These are phyloP conservation scores for Rhynchonema sp. DNA, from an alignment of 2,888 invertebrate species.

Conservation along the genomic window DNA sequence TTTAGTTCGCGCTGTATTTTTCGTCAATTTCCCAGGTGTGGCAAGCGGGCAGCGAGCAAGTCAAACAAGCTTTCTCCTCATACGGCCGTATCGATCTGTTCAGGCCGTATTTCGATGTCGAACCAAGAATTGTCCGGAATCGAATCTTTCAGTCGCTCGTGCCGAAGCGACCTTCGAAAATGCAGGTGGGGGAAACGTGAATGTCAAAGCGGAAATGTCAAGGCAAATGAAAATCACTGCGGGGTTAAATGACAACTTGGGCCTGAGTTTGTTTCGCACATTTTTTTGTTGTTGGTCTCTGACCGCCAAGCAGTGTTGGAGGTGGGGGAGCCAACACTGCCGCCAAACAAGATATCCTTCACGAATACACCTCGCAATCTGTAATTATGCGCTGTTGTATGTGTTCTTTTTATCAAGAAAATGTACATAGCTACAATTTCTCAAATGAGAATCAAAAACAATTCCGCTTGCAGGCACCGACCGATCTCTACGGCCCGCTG, in stretches of 20 bases:
- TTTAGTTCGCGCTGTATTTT: not conserved
- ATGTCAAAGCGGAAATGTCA: not conserved
- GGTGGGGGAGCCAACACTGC: not conserved
- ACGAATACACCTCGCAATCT: too few relatives aligned
- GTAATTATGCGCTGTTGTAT: too few relatives aligned
- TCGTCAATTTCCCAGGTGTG: conserved; percentile 28
- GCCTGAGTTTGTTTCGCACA: not conserved
- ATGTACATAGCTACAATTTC: too few relatives aligned
- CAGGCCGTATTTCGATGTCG: conserved; percentile 37
- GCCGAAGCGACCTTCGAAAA: conserved; percentile 25
- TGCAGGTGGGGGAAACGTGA: too few relatives aligned
- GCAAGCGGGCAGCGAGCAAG: conserved; percentile 31
- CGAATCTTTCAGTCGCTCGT: conserved; percentile 25
- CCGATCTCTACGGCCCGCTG: conserved; percentile 35
- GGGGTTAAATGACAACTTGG: not conserved
- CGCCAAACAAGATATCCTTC: too few relatives aligned
- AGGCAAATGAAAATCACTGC: not conserved
- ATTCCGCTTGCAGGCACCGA: conserved; percentile 21
- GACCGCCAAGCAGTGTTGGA: not conserved
- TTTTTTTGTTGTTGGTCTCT: not conserved
- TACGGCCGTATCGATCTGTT: conserved; percentile 36
- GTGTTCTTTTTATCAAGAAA: too few relatives aligned
- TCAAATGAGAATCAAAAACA: too few relatives aligned
- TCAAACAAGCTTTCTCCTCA: conserved; percentile 32
- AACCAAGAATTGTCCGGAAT: conserved; percentile 32